phyloP scores from a whole-genome alignment of 2,113 vertebrate species.

The Anolis sagrei region DNA sequence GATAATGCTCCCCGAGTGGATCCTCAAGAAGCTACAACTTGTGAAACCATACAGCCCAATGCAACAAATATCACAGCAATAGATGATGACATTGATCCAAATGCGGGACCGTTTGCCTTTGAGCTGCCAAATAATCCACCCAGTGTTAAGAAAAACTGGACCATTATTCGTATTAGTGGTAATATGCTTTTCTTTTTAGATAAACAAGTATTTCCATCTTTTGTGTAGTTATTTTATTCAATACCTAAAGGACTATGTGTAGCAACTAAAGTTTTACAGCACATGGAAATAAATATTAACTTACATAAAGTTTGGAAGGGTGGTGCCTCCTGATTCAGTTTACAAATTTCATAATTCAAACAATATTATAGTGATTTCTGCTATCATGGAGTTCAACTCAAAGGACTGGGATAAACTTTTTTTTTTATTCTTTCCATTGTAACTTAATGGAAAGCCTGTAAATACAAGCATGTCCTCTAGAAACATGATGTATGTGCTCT shows the following conservation, averaged over 20 bases:
- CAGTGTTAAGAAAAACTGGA: slow-evolving; percentile 94
- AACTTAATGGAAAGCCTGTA: not conserved
- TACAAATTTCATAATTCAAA: not conserved
- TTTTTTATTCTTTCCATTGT: not conserved
- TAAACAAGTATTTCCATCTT: not conserved
- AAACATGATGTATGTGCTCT: not conserved
- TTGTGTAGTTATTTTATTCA: slow-evolving; percentile 10
- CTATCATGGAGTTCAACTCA: not conserved
- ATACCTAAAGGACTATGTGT: not conserved
- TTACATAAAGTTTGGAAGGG: not conserved
- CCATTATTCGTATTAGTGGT: slow-evolving; percentile 93
- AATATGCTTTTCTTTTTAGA: slow-evolving; percentile 51
- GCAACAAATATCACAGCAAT: slow-evolving; percentile 96
- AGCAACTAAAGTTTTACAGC: not conserved
- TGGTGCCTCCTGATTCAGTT: not conserved
- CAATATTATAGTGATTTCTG: too few relatives aligned
- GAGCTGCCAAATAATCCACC: slow-evolving; percentile 87
- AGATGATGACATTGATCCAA: slow-evolving; percentile 93
- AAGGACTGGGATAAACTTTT: not conserved
- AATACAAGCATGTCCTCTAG: not conserved
- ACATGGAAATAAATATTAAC: not conserved
- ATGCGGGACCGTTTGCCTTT: slow-evolving; percentile 95
- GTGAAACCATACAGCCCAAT: slow-evolving; percentile 92
- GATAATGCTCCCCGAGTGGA: slow-evolving; percentile 95
- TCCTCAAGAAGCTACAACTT: slow-evolving; percentile 91